phyloP scores from a whole-genome alignment of 2,113 vertebrate genomes.

The Passer domesticus region DNA sequence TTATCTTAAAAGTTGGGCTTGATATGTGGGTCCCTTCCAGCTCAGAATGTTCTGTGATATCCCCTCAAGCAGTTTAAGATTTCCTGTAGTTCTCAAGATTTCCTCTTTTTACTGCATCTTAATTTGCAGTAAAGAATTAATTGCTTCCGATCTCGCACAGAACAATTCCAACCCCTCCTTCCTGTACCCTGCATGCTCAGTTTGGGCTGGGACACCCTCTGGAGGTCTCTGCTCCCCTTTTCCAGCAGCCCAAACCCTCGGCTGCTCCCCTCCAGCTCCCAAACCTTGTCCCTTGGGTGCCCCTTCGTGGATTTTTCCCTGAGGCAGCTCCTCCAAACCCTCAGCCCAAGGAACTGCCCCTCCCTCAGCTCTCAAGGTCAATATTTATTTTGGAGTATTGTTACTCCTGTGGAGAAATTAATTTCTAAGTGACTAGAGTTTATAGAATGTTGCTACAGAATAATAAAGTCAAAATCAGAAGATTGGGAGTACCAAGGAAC shows the following conservation, averaged over 20 bases:
- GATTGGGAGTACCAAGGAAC: neutral
- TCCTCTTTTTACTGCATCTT: neutral
- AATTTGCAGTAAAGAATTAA: neutral
- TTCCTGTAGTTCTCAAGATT: neutral
- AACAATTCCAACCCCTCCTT: neutral
- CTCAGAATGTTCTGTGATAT: neutral
- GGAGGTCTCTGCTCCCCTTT: neutral
- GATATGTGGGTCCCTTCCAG: neutral
- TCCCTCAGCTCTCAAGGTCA: neutral
- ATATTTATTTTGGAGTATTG: neutral
- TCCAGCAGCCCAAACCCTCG: neutral
- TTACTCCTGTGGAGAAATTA: neutral
- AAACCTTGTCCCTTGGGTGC: no score
- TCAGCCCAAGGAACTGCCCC: neutral
- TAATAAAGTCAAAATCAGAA: neutral
- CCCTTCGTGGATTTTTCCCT: accelerated
- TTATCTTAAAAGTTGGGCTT: neutral
- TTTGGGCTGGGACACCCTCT: neutral
- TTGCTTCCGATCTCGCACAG: neutral
- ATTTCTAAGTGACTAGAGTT: neutral
- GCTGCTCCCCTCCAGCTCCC: neutral
- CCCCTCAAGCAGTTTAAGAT: neutral
- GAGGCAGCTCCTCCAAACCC: neutral
- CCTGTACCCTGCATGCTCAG: accelerated
- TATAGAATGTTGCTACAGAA: neutral